These are phyloP conservation scores for Dendrocincla tyrannina DNA, from an alignment of 2,797 vertebrate species.

Conservation along the genomic window DNA sequence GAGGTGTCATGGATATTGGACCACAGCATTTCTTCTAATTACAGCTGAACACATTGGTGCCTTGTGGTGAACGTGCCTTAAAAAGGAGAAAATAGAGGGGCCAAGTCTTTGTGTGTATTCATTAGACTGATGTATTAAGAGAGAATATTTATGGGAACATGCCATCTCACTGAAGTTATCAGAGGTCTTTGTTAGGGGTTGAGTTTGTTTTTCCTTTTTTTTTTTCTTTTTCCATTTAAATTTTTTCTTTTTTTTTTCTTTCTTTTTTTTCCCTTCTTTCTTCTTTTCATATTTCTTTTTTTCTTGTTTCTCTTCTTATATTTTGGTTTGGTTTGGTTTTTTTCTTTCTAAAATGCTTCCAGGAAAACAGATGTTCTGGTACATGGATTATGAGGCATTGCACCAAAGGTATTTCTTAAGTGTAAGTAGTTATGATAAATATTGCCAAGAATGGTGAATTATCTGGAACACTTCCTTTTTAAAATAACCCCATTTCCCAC, in stretches of 20 bases:
- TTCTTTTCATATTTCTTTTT: neutral
- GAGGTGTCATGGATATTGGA: neutral
- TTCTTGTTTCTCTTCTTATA: no score
- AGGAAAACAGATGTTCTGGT: neutral
- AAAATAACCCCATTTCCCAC: neutral
- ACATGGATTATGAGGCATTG: neutral
- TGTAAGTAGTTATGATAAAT: neutral
- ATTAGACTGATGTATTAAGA: neutral
- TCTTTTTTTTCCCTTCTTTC: no score
- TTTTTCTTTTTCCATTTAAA: neutral
- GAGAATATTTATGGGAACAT: neutral
- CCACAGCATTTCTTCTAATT: neutral
- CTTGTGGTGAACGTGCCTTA: neutral
- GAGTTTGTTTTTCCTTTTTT: neutral
- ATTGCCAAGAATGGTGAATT: neutral
- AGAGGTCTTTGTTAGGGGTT: neutral
- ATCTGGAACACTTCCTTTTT: neutral
- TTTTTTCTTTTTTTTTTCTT: neutral
- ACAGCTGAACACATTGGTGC: neutral
- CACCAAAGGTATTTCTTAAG: neutral
- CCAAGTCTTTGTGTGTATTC: neutral
- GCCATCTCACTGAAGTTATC: neutral
- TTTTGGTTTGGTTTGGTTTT: no score
- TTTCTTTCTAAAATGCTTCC: neutral
- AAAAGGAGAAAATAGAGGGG: slow-evolving; percentile 10